These are phyloP conservation scores for Triops longicaudatus DNA, from an alignment of 1,140 invertebrate genomes.

Conservation along the genomic window DNA sequence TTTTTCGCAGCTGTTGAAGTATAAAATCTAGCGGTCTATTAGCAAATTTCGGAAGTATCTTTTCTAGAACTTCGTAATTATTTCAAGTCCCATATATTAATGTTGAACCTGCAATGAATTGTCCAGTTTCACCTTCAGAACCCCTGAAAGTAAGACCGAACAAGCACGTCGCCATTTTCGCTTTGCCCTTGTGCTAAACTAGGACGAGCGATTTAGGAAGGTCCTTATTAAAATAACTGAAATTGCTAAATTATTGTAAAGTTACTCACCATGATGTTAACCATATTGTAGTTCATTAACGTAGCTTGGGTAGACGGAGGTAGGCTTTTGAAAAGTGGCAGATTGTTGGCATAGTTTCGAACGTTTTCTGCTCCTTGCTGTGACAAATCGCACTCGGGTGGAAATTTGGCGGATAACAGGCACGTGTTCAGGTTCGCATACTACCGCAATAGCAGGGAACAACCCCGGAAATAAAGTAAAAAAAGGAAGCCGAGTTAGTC, in stretches of 20 bases:
- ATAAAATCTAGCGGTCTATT: too few species aligned
- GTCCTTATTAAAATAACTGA: too few species aligned
- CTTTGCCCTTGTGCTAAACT: too few species aligned
- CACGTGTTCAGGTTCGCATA: constrained; percentile 16
- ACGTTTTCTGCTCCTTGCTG: constrained; percentile 7
- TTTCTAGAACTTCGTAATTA: too few species aligned
- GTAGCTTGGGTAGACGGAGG: neutral
- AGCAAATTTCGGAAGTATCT: too few species aligned
- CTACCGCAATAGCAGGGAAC: neutral
- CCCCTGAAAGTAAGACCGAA: too few species aligned
- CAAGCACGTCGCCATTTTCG: too few species aligned
- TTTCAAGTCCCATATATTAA: too few species aligned
- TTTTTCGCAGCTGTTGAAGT: neutral
- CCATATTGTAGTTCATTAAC: constrained; percentile 20
- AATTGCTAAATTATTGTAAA: too few species aligned
- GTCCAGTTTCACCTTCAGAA: too few species aligned
- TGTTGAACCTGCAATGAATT: too few species aligned
- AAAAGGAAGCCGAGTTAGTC: neutral
- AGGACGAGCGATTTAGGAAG: too few species aligned
- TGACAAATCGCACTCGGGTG: constrained; percentile 16
- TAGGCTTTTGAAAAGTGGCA: constrained; percentile 4
- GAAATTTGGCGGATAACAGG: neutral
- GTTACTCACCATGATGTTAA: constrained; percentile 24
- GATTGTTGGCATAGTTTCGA: constrained; percentile 13
- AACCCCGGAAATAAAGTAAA: constrained; percentile 16